Evolutionary conservation across 2,797 vertebrate species (phyloP).

Genomic region (Allobates femoralis): DNA sequence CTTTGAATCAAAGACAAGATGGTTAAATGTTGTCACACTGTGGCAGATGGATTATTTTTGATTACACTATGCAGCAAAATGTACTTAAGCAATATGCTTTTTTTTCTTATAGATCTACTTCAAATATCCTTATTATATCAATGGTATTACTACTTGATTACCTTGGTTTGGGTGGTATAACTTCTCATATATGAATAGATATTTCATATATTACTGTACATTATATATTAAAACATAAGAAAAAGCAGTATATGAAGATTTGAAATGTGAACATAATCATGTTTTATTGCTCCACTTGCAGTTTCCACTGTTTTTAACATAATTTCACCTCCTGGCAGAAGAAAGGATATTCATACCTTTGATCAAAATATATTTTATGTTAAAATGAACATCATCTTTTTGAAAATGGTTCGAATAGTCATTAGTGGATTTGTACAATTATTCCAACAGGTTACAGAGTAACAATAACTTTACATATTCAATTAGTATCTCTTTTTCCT

Average conservation of each 20-base stretch:
- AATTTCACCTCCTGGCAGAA: not conserved
- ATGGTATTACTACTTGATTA: not conserved
- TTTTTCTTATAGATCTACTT: not conserved
- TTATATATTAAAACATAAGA: not conserved
- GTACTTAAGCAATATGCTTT: conserved; percentile 28
- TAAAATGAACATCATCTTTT: not conserved
- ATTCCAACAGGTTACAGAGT: not conserved
- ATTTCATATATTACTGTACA: not conserved
- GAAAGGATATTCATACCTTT: conserved; percentile 15
- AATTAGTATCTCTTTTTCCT: not conserved
- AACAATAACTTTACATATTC: too few species aligned
- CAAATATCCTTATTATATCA: not conserved
- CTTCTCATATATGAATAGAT: conserved; percentile 7
- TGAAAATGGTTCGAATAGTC: not conserved
- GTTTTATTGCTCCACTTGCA: conserved; percentile 6
- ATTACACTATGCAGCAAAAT: conserved; percentile 42
- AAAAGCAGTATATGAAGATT: not conserved
- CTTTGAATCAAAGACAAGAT: not conserved
- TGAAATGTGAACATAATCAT: not conserved
- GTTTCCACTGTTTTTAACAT: conserved; percentile 16
- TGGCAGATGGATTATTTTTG: conserved; percentile 49
- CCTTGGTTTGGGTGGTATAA: conserved; percentile 13
- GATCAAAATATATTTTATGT: conserved; percentile 22
- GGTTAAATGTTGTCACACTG: conserved; percentile 29
- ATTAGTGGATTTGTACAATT: not conserved